phyloP scores from a whole-genome alignment of 2,113 vertebrate species.

The Ophthalmolycus amberensis region DNA sequence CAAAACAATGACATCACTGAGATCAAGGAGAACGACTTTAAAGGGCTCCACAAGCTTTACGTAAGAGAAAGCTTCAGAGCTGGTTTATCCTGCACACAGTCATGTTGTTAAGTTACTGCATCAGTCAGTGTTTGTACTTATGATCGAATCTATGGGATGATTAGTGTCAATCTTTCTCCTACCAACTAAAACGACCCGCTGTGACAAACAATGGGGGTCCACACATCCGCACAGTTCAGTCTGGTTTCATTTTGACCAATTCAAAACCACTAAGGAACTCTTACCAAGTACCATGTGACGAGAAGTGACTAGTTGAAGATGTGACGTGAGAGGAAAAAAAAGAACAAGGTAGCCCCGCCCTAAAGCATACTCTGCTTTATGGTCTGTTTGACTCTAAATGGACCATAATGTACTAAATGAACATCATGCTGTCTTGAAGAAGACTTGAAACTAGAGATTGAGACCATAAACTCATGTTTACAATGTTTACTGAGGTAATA shows the following conservation, averaged over 20 bases:
- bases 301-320: not conserved
- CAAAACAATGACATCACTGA: constrained; percentile 98
- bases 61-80: constrained; percentile 81
- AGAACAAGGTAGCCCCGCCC: too few species aligned
- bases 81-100: not conserved
- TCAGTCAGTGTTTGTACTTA: too few species aligned
- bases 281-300: not conserved
- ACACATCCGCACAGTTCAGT: not conserved
- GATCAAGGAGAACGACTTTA: constrained; percentile 96
- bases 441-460: too few species aligned
- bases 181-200: not conserved
- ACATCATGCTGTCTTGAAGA: too few species aligned
- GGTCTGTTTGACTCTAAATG: too few species aligned
- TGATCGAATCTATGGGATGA: not conserved
- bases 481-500: not conserved
- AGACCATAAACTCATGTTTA: too few species aligned
- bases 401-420: too few species aligned
- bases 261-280: not conserved
- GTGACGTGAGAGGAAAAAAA: too few species aligned
- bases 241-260: not conserved
- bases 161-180: not conserved
- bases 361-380: too few species aligned
- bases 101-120: not conserved
- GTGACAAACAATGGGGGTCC: not conserved
- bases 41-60: constrained; percentile 86